A percentile compares a stretch with the other conserved stretches of the same genome.
Evolutionary conservation across 2,888 invertebrate genomes (phyloP).

Genomic region (Pogonocherus hispidulus): DNA sequence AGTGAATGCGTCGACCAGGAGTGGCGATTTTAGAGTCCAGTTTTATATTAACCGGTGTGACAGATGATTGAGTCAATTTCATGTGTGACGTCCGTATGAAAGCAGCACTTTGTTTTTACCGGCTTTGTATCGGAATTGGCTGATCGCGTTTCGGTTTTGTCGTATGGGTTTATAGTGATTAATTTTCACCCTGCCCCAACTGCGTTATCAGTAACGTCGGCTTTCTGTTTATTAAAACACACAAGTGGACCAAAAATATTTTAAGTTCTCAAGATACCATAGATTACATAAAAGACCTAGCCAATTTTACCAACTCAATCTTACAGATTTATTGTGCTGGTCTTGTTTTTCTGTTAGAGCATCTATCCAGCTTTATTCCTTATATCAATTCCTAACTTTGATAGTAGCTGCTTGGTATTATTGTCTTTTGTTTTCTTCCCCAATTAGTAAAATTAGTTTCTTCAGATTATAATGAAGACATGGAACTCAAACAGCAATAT

Average conservation of each 20-base stretch:
- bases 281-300: no score
- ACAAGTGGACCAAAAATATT: background rate
- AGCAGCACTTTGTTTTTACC: conserved; percentile 17
- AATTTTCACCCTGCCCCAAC: background rate
- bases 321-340: no score
- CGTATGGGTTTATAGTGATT: background rate
- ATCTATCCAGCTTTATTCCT: no score
- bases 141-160: background rate
- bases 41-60: conserved; percentile 16
- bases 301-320: no score
- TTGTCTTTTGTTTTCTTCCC: no score
- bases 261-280: no score
- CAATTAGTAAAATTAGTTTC: no score
- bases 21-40: conserved; percentile 3
- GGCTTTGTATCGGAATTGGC: background rate
- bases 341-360: no score
- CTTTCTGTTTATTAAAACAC: background rate
- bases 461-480: no score
- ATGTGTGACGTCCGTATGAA: conserved; percentile 4
- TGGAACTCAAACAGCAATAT: no score
- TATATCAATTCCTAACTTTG: no score
- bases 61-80: conserved; percentile 19
- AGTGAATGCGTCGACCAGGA: background rate
- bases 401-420: no score
- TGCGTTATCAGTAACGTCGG: background rate